A percentile compares a stretch with the other conserved stretches of the same genome.
Conservation (phyloP, 2,888 invertebrate species). For the Erebia epiphron region DNA sequence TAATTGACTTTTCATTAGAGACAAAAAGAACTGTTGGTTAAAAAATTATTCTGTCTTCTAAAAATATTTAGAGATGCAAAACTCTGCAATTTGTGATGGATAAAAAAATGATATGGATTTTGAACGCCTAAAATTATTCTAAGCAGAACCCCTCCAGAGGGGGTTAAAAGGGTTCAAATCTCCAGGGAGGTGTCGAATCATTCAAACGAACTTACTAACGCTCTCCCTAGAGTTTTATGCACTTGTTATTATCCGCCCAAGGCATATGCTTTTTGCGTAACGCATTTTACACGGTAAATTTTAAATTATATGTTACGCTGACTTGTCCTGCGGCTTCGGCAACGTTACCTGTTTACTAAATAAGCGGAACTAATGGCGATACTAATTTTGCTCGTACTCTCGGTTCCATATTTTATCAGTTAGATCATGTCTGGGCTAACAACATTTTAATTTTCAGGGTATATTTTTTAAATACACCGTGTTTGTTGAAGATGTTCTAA, state of each 20-base stretch:
- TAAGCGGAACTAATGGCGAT: neutral
- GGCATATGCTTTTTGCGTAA: slow-evolving; percentile 38
- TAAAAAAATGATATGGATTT: slow-evolving; percentile 15
- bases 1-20: too few species aligned
- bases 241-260: slow-evolving; percentile 54
- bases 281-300: neutral
- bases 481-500: too few species aligned
- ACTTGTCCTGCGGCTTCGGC: neutral
- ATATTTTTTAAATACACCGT: too few species aligned
- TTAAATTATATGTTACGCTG: neutral
- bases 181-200: slow-evolving; percentile 77
- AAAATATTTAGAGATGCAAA: neutral
- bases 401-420: too few species aligned
- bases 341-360: neutral
- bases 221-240: slow-evolving; percentile 70
- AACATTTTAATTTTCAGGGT: neutral
- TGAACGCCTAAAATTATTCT: slow-evolving; percentile 49
- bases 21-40: too few species aligned
- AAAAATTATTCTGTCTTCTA: neutral
- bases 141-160: slow-evolving; percentile 53
- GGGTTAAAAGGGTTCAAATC: slow-evolving; percentile 68
- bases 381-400: neutral
- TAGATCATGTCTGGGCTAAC: neutral
- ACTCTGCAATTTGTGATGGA: neutral
- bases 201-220: slow-evolving; percentile 75